Evolutionary conservation across 2,797 vertebrate genomes (phyloP).

Genomic region (Anableps anableps): DNA sequence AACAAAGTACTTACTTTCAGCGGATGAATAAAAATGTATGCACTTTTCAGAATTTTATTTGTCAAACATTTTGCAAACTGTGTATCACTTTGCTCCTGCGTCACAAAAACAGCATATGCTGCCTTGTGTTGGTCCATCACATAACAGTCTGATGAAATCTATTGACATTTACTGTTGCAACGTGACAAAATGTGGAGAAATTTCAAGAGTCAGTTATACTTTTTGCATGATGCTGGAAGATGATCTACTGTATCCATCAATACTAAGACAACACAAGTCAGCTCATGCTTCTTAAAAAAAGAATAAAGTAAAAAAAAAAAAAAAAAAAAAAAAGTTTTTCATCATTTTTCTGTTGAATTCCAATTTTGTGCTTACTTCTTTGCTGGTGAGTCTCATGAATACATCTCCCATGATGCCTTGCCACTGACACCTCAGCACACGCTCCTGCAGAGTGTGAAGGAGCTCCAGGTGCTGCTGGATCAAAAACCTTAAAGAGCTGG

Average conservation of each 20-base stretch:
- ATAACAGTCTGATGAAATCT: not conserved
- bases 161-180: not conserved
- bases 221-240: not conserved
- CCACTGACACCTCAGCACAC: conserved; percentile 92
- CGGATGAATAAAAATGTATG: too few species aligned
- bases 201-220: not conserved
- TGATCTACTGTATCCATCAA: too few species aligned
- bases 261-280: conserved; percentile 3
- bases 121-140: not conserved
- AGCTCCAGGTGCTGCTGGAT: conserved; percentile 96
- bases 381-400: conserved; percentile 94
- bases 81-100: not conserved
- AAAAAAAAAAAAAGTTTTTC: not conserved
- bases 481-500: conserved; percentile 92
- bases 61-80: not conserved
- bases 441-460: conserved; percentile 92
- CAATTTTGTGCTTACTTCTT: conserved; percentile 83
- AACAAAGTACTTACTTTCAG: too few species aligned
- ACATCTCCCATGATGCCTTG: conserved; percentile 97
- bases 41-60: too few species aligned
- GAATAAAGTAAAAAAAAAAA: not conserved
- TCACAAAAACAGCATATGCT: not conserved
- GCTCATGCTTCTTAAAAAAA: not conserved
- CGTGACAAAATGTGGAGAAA: not conserved
- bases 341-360: too few species aligned